Conservation (phyloP, 2,797 vertebrate genomes). For the Betta splendens region DNA sequence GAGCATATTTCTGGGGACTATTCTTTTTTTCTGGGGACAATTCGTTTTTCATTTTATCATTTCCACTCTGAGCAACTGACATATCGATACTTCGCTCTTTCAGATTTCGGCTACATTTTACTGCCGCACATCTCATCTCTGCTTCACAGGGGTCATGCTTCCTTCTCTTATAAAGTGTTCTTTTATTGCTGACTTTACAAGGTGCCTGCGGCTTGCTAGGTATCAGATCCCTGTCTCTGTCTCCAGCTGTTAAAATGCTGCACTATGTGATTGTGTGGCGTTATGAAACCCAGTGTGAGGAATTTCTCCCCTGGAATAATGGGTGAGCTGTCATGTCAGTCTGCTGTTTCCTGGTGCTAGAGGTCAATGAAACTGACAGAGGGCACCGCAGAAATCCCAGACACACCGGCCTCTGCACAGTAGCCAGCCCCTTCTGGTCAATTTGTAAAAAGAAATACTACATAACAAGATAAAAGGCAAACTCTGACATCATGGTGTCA, state of each 20-base stretch:
- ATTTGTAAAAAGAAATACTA: constrained; percentile 51
- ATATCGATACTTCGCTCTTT: constrained; percentile 9
- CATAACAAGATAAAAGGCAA: constrained; percentile 47
- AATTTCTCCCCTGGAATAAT: constrained; percentile 45
- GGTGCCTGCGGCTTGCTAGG: constrained; percentile 61
- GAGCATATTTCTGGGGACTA: not conserved
- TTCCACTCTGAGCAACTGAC: too few species aligned
- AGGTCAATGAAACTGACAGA: constrained; percentile 71
- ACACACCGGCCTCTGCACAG: constrained; percentile 51
- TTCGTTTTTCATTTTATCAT: not conserved
- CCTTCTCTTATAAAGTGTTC: constrained; percentile 39
- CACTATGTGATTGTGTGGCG: constrained; percentile 56
- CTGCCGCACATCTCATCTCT: constrained; percentile 32
- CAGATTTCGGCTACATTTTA: constrained; percentile 41
- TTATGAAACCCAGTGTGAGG: constrained; percentile 35
- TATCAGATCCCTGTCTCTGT: constrained; percentile 30
- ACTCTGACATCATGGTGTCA: constrained; percentile 23
- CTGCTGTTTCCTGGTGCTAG: constrained; percentile 60
- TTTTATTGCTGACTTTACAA: constrained; percentile 63
- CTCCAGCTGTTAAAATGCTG: constrained; percentile 53
- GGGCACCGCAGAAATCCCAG: constrained; percentile 68
- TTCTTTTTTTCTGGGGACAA: not conserved
- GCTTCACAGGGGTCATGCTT: constrained; percentile 47
- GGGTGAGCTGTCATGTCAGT: constrained; percentile 57
- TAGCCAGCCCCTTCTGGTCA: constrained; percentile 43